These are phyloP conservation scores for Alloscopus bannaensis DNA, from an alignment of 2,888 invertebrate species.

Conservation along the genomic window DNA sequence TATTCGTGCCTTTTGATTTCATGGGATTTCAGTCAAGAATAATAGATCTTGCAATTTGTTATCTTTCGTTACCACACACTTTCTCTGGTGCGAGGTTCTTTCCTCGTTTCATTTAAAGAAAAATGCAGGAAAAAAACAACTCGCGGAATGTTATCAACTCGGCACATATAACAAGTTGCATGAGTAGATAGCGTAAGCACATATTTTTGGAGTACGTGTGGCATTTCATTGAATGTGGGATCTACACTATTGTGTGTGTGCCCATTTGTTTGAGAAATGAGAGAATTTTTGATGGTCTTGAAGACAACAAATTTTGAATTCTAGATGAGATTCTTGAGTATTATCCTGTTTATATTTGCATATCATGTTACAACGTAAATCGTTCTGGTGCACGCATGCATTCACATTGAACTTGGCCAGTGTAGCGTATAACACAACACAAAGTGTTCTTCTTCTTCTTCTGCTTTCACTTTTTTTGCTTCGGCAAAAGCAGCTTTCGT, in stretches of 20 bases:
- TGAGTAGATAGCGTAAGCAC: no score
- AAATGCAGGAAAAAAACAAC: not conserved
- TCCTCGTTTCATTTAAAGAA: no score
- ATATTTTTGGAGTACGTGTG: no score
- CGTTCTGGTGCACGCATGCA: not conserved
- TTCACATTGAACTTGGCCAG: slow-evolving; percentile 1
- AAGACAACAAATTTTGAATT: slow-evolving; percentile 7
- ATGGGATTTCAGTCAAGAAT: slow-evolving; percentile 58
- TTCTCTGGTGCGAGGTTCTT: not conserved
- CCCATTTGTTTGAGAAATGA: not conserved
- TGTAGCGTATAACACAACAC: no score
- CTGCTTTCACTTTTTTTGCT: no score
- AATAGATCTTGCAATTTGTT: slow-evolving; percentile 51
- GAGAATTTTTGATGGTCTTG: slow-evolving; percentile 13
- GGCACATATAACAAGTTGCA: no score
- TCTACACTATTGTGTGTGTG: not conserved
- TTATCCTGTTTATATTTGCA: not conserved
- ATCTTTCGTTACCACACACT: slow-evolving; percentile 42
- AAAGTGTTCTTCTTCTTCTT: no score
- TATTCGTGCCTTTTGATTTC: slow-evolving; percentile 33
- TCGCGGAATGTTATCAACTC: not conserved
- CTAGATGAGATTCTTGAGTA: slow-evolving; percentile 2
- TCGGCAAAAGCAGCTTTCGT: no score
- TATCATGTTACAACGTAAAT: not conserved
- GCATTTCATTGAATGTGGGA: not conserved